Evolutionary conservation across 2,113 vertebrate genomes (phyloP).

Genomic region (Syrmaticus mikado): DNA sequence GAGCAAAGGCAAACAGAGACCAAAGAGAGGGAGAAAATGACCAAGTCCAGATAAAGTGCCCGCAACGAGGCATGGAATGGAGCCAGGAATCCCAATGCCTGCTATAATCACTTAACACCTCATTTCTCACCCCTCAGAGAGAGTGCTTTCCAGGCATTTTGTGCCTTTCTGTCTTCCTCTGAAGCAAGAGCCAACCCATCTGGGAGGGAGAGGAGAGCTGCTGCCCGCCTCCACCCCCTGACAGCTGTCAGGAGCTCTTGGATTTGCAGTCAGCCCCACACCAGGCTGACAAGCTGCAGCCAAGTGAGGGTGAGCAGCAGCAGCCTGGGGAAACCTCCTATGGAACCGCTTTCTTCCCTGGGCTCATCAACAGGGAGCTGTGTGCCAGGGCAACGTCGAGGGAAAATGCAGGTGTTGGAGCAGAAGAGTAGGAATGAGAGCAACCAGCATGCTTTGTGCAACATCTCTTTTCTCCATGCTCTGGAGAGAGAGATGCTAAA

Average conservation of each 20-base stretch:
- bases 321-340: neutral
- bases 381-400: neutral
- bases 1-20: neutral
- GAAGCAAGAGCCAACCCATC: neutral
- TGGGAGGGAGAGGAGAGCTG: neutral
- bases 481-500: neutral
- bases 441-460: neutral
- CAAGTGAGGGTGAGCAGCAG: neutral
- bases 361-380: accelerated
- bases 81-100: neutral
- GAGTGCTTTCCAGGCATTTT: neutral
- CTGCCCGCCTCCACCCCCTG: neutral
- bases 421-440: neutral
- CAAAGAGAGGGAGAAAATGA: neutral
- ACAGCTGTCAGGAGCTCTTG: neutral
- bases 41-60: neutral
- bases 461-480: neutral
- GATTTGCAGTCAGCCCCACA: neutral
- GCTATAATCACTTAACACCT: constrained; percentile 1
- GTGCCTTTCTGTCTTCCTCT: neutral
- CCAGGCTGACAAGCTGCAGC: accelerated
- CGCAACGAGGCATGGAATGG: neutral
- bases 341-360: neutral
- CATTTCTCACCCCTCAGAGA: neutral
- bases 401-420: neutral